Evolutionary conservation across 2,888 invertebrate genomes (phyloP), one percentile per base, ranked within the genome.

Genomic region (Cryptus viduatorius): DNA sequence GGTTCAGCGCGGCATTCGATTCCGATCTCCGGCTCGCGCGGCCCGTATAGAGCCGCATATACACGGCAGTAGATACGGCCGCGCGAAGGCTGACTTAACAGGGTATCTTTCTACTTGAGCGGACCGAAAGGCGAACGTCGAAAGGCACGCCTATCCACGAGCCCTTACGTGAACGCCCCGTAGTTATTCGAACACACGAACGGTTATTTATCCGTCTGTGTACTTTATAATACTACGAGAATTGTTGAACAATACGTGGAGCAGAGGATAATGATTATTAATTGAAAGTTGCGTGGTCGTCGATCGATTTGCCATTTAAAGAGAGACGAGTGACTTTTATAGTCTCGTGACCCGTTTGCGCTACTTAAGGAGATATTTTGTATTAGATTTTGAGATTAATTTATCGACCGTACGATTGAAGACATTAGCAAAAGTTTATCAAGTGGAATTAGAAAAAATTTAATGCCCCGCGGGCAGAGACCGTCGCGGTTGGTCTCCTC

Each of bases 111-210:
- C 77, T 72, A 83, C 83, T 79, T 71, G 75, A 16, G 65, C 48
- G 65, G 61, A 53, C 64, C 75, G 69, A 76, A 56, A 79, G 56
- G 75, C 83, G 75, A 76, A 65, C 75, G 56, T 64, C 79, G 65
- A 83, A 53, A 73, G 79, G 73, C 82, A 83, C 78, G 79, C 79
- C 79, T 48, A 56, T 82, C 78, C 48, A 82, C 72, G 77, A 79
- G 71, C 75, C 69, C 79, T 83, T 83, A 76, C 75, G 29, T 61
- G 7, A 61, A 71, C 42, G 29, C n/a, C 37, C 71, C 46, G 64
- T 50, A 8, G 72, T 29, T 73, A 42, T 37, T 73, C 12, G 61
- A 46, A 59, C 61, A 67, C 78, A 68, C 68, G 77, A 78, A 78
- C 72, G 12, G 46, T 71, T 53, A 42, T 68, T 78, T 75, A 61